phyloP scores from a whole-genome alignment of 1,140 invertebrate species.

The Tetramorium simillimum region DNA sequence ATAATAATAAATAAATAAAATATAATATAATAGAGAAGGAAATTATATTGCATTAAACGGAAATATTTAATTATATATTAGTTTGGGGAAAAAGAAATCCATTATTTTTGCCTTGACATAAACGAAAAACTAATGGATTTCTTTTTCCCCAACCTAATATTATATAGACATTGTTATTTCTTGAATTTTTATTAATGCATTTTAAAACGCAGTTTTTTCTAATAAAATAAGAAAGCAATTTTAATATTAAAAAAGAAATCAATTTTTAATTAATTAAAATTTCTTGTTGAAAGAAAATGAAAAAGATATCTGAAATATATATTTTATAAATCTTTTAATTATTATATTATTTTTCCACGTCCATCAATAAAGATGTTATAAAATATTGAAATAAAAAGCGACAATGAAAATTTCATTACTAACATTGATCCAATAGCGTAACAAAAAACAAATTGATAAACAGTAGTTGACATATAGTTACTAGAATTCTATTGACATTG shows the following conservation, averaged over 20 bases:
- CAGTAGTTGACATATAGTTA: neutral
- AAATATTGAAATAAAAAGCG: neutral
- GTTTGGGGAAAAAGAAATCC: too few relatives aligned
- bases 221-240: neutral
- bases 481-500: conserved; percentile 29
- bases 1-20: neutral
- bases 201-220: neutral
- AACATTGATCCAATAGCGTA: neutral
- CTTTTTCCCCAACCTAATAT: too few relatives aligned
- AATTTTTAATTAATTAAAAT: neutral
- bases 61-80: conserved; percentile 8
- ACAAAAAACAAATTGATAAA: neutral
- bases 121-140: too few relatives aligned
- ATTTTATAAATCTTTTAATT: neutral
- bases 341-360: neutral
- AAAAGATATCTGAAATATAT: neutral
- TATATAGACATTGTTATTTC: neutral
- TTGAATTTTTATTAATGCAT: neutral
- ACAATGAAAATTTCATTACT: neutral
- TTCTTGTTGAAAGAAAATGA: neutral
- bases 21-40: neutral
- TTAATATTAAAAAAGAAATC: neutral
- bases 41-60: neutral
- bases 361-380: neutral
- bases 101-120: too few relatives aligned